These are phyloP conservation scores for Empis stercorea DNA, from an alignment of 2,888 invertebrate species.

Conservation along the genomic window DNA sequence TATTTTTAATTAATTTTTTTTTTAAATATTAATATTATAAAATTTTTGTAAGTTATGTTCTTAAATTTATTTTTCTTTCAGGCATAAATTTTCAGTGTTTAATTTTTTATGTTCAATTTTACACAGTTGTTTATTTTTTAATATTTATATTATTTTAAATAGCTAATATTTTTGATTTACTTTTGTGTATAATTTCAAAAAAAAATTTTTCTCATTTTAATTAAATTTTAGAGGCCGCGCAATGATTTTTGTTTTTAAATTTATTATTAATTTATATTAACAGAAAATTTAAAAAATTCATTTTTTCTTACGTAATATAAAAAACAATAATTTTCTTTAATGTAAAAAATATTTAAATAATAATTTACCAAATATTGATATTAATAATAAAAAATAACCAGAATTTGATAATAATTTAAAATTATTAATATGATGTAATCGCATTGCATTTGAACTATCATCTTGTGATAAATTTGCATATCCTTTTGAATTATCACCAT, in stretches of 20 bases:
- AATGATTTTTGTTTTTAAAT: background rate
- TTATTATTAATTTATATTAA: too few relatives aligned
- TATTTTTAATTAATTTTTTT: background rate
- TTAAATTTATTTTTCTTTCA: background rate
- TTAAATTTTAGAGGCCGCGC: background rate
- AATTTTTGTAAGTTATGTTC: background rate
- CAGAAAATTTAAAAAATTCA: too few relatives aligned
- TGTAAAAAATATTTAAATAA: too few relatives aligned
- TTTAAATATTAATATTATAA: background rate
- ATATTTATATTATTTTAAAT: background rate
- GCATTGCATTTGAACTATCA: background rate
- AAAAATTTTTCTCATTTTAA: background rate
- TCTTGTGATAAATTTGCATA: constrained; percentile 16
- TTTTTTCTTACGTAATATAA: too few relatives aligned
- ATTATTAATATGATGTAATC: background rate
- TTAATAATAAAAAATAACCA: too few relatives aligned
- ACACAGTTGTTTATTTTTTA: background rate
- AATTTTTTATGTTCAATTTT: too few relatives aligned
- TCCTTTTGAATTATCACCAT: constrained; percentile 28
- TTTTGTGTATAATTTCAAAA: too few relatives aligned
- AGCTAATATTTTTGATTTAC: background rate
- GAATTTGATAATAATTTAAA: background rate
- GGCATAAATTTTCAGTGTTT: background rate
- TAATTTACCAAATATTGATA: too few relatives aligned
- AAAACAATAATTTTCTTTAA: too few relatives aligned